Evolutionary conservation across 2,797 vertebrate genomes (phyloP).

Genomic region (Lagorchestes hirsutus): DNA sequence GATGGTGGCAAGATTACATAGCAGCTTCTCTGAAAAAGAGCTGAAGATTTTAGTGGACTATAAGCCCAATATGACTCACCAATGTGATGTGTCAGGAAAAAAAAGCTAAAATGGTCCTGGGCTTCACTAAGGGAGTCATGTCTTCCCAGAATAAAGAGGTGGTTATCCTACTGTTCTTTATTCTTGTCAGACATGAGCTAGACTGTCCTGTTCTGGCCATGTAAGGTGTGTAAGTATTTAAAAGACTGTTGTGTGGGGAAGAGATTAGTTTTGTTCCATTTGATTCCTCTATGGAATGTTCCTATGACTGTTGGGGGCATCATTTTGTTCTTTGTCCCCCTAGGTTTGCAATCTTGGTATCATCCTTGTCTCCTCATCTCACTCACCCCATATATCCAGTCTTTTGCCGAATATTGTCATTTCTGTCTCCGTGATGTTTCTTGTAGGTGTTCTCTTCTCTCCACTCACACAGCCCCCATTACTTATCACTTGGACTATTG

Average conservation of each 20-base stretch:
- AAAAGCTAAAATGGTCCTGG: not conserved
- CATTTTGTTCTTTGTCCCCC: not conserved
- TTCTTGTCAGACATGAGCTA: not conserved
- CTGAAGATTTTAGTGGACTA: not conserved
- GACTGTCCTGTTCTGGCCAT: not conserved
- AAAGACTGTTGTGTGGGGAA: not conserved
- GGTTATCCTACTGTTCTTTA: not conserved
- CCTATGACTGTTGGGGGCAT: not conserved
- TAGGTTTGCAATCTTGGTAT: not conserved
- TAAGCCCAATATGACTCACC: not conserved
- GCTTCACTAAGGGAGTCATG: not conserved
- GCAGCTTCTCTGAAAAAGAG: not conserved
- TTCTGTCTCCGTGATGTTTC: not conserved
- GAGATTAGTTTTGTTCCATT: not conserved
- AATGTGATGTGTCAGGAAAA: not conserved
- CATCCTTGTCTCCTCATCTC: not conserved
- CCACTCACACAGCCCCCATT: not conserved
- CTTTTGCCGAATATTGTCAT: not conserved
- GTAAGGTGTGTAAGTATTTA: not conserved
- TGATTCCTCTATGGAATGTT: not conserved
- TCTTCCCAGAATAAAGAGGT: not conserved
- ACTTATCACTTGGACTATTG: not conserved
- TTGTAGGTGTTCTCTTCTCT: not conserved
- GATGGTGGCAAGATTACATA: not conserved
- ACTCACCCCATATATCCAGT: not conserved